These are phyloP conservation scores for Plestiodon gilberti DNA, from an alignment of 2,113 vertebrate species.

Conservation along the genomic window DNA sequence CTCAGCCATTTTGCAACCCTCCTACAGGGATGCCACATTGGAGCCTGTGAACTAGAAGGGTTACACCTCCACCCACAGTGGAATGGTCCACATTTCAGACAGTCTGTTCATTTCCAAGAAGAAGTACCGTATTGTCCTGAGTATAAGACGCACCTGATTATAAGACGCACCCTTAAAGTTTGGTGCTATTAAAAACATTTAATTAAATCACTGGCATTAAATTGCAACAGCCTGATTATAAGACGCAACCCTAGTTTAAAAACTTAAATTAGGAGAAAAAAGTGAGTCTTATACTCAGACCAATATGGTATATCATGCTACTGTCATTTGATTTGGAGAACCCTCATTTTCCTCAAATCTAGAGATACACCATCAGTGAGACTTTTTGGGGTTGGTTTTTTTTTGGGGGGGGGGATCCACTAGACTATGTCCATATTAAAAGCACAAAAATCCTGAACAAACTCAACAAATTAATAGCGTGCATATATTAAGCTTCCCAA, in stretches of 20 bases:
- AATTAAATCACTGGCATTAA: too few relatives aligned
- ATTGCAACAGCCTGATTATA: too few relatives aligned
- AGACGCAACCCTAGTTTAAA: too few relatives aligned
- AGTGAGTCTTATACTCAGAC: too few relatives aligned
- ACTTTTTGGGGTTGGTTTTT: background rate
- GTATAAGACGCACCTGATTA: too few relatives aligned
- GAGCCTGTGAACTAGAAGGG: background rate
- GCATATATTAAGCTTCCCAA: conserved; percentile 14
- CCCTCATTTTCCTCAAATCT: background rate
- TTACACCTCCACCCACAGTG: background rate
- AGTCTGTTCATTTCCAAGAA: background rate
- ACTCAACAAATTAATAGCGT: conserved; percentile 15
- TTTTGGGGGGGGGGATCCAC: too few relatives aligned
- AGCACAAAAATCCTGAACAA: background rate
- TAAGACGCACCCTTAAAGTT: too few relatives aligned
- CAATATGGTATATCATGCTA: background rate
- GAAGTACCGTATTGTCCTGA: too few relatives aligned
- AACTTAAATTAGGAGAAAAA: too few relatives aligned
- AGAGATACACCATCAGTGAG: background rate
- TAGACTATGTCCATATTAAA: background rate
- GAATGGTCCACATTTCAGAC: conserved; percentile 2
- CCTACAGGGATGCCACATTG: background rate
- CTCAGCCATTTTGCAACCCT: background rate
- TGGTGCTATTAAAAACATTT: too few relatives aligned
- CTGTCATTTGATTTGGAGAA: background rate